Percentiles rank a stretch among this genome's conserved stretches.
Conservation (phyloP, 2,113 vertebrate species). For the Hemiscyllium ocellatum region DNA sequence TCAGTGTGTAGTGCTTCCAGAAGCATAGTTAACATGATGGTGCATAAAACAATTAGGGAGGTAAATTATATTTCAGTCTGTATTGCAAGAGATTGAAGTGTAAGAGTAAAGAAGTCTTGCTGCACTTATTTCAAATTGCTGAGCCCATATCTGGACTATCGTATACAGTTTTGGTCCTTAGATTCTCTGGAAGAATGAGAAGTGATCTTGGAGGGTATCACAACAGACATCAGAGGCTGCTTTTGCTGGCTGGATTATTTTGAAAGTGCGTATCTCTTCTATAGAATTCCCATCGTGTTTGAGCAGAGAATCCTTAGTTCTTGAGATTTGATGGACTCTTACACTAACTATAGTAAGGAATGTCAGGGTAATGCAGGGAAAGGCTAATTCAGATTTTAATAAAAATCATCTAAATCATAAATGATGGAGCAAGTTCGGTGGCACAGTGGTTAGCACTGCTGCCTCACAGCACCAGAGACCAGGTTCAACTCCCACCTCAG, state of each 20-base stretch:
- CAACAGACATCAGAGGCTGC: background rate
- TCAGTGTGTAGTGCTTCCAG: background rate
- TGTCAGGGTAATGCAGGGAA: background rate
- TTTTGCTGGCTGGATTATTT: background rate
- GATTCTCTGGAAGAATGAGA: background rate
- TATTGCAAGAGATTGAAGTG: background rate
- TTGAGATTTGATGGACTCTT: background rate
- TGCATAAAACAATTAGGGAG: background rate
- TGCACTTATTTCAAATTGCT: background rate
- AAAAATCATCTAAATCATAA: background rate
- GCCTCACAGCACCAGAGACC: too few species aligned
- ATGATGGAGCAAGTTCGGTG: background rate
- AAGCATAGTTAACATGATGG: background rate
- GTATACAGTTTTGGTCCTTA: background rate
- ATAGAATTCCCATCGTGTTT: background rate
- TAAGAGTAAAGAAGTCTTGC: background rate
- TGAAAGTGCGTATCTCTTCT: background rate
- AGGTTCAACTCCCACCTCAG: too few species aligned
- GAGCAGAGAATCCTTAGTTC: background rate
- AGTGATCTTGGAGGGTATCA: background rate
- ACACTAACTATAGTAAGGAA: background rate
- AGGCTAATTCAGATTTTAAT: background rate
- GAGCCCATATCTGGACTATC: background rate
- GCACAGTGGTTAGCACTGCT: too few species aligned
- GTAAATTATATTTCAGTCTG: background rate